Evolutionary conservation across 2,797 vertebrate species (phyloP).

Genomic region (Chaetophractus vellerosus): DNA sequence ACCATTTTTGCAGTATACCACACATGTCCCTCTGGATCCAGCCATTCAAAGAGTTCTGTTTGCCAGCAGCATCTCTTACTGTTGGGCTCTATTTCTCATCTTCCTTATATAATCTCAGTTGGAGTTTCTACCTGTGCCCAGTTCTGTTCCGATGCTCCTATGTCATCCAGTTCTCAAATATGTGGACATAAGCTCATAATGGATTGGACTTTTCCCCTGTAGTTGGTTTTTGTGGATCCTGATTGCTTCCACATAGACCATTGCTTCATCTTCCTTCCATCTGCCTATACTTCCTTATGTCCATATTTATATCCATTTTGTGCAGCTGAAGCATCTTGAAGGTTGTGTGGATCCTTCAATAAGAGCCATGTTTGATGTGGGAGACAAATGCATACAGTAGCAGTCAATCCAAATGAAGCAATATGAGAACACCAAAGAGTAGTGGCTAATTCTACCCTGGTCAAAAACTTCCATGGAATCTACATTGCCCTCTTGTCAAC

Average conservation of each 20-base stretch:
- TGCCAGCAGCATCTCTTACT: neutral
- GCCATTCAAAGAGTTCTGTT: neutral
- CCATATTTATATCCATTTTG: neutral
- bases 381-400: accelerated
- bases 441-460: neutral
- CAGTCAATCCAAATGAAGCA: neutral
- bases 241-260: neutral
- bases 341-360: neutral
- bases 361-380: neutral
- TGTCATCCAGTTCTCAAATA: neutral
- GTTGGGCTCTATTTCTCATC: neutral
- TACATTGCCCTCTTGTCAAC: neutral
- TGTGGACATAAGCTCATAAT: neutral
- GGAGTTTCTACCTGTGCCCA: neutral
- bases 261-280: neutral
- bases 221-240: conserved; percentile 8
- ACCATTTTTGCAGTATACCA: neutral
- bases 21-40: neutral
- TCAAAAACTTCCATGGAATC: neutral
- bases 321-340: neutral
- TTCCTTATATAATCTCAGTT: neutral
- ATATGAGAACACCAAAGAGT: neutral
- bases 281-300: neutral
- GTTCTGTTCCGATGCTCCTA: neutral
- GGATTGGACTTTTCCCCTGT: neutral